phyloP scores from a whole-genome alignment of 2,888 invertebrate genomes.

The Argyra leucocephala region DNA sequence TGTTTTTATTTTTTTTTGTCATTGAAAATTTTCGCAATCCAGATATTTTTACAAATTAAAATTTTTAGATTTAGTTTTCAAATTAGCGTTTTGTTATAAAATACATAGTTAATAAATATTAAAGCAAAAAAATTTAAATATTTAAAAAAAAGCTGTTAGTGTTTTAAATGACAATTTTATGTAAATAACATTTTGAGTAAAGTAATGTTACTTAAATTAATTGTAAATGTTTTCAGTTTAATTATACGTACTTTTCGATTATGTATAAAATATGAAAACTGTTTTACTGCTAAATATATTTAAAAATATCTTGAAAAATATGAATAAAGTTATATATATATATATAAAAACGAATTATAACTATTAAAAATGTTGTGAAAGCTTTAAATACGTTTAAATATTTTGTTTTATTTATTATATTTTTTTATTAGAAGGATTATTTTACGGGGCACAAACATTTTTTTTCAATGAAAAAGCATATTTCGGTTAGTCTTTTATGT shows the following conservation, averaged over 20 bases:
- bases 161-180: not conserved
- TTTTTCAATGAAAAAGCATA: too few relatives aligned
- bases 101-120: too few relatives aligned
- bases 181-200: not conserved
- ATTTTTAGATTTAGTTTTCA: too few relatives aligned
- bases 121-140: too few relatives aligned
- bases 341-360: not conserved
- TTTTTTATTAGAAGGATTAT: too few relatives aligned
- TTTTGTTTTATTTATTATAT: conserved; percentile 7
- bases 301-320: not conserved
- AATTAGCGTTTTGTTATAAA: too few relatives aligned
- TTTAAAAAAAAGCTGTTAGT: not conserved
- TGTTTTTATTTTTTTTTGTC: too few relatives aligned
- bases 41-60: too few relatives aligned
- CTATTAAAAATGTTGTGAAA: not conserved
- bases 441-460: too few relatives aligned
- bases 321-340: too few relatives aligned
- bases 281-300: not conserved
- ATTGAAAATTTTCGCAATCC: too few relatives aligned
- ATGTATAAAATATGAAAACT: not conserved
- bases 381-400: not conserved
- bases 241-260: not conserved
- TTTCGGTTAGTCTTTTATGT: too few relatives aligned
- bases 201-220: not conserved
- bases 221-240: not conserved